Percentiles rank a stretch among this genome's conserved stretches.
These are phyloP conservation scores for Apogon hyalosoma DNA, from an alignment of 2,797 vertebrate species.

Conservation along the genomic window DNA sequence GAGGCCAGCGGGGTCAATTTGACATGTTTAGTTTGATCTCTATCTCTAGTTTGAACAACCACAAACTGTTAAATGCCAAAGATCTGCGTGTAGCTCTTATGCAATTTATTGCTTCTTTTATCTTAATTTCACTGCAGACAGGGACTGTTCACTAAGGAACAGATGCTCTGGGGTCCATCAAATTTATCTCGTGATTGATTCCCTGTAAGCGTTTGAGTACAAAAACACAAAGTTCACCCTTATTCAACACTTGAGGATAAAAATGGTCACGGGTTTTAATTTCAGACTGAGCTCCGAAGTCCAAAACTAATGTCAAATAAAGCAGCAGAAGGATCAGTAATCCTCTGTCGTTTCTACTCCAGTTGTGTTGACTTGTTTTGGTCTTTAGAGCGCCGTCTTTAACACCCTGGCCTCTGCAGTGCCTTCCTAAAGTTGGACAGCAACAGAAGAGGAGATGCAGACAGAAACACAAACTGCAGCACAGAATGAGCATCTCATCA, in stretches of 20 bases:
- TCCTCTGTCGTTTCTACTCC: background rate
- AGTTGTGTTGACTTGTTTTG: background rate
- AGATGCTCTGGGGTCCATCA: conserved; percentile 2
- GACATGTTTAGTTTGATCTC: background rate
- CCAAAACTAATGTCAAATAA: background rate
- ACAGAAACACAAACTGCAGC: conserved; percentile 2
- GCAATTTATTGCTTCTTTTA: background rate
- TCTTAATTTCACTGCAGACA: background rate
- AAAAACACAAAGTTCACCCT: conserved; percentile 2
- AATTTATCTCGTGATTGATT: conserved; percentile 6
- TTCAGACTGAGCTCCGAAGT: conserved; percentile 27
- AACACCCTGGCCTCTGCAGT: conserved; percentile 19
- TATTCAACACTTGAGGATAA: background rate
- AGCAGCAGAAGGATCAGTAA: background rate
- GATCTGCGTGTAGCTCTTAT: conserved; percentile 24
- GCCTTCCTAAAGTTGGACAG: conserved; percentile 37
- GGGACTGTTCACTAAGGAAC: background rate
- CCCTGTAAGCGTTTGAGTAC: background rate
- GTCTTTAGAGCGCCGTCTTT: conserved; percentile 4
- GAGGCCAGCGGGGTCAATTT: background rate
- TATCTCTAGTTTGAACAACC: conserved; percentile 15
- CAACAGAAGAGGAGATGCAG: conserved; percentile 2
- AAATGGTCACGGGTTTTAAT: background rate
- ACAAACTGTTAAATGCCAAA: conserved; percentile 51
- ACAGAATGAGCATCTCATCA: conserved; percentile 42